phyloP scores from a whole-genome alignment of 1,140 invertebrate species.

The Aphelinus certus region DNA sequence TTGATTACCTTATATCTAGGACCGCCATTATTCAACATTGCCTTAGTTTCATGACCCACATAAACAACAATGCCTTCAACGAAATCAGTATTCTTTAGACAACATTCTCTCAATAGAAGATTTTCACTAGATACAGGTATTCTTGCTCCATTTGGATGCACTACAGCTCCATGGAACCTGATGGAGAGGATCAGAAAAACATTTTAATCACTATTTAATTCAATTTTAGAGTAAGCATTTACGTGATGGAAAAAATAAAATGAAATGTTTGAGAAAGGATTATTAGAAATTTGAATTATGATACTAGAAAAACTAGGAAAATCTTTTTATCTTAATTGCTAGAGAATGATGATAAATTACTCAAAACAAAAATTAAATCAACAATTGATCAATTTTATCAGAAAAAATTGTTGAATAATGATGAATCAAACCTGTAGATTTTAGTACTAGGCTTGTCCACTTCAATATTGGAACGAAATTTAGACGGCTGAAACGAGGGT shows the following conservation, averaged over 20 bases:
- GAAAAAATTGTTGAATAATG: constrained; percentile 1
- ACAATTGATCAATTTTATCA: background rate
- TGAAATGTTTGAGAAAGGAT: too few species aligned
- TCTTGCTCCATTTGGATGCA: constrained; percentile 80
- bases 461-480: constrained; percentile 86
- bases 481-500: constrained; percentile 78
- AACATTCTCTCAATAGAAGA: constrained; percentile 91
- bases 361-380: background rate
- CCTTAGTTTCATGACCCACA: constrained; percentile 97
- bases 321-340: too few species aligned
- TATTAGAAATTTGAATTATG: too few species aligned
- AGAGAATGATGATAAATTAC: background rate
- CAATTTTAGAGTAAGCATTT: background rate
- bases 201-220: background rate
- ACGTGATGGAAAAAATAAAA: too few species aligned
- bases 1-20: constrained; percentile 84
- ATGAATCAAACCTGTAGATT: constrained; percentile 77
- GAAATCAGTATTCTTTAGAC: constrained; percentile 92
- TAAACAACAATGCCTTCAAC: constrained; percentile 97
- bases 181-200: background rate
- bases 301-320: too few species aligned
- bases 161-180: constrained; percentile 89
- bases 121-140: constrained; percentile 92
- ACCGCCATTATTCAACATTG: constrained; percentile 96
- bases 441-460: constrained; percentile 94